A percentile compares a stretch with the other conserved stretches of the same genome.
These are phyloP conservation scores for Zosterops japonicus DNA, from an alignment of 2,113 vertebrate genomes.

Conservation along the genomic window DNA sequence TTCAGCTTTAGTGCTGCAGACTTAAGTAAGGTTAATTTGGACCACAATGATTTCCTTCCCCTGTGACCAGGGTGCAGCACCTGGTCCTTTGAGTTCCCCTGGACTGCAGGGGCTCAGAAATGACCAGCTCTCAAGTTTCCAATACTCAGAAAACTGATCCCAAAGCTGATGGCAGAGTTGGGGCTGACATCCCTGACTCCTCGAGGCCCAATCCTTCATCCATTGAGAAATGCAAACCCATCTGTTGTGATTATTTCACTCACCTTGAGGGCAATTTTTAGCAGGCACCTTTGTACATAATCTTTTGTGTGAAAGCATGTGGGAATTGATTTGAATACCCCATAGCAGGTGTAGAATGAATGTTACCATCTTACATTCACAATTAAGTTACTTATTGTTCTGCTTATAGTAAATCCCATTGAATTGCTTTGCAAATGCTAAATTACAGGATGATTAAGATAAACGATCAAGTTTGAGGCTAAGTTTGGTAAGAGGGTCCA, in stretches of 20 bases:
- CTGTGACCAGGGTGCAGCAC: background rate
- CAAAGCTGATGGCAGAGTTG: background rate
- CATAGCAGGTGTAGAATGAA: background rate
- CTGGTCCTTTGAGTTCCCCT: background rate
- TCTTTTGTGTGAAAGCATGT: background rate
- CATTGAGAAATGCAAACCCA: background rate
- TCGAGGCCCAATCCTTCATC: fast-evolving
- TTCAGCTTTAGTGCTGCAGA: background rate
- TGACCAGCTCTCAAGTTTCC: background rate
- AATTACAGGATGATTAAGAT: background rate
- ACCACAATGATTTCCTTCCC: background rate
- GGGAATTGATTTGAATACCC: background rate
- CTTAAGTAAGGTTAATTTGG: background rate
- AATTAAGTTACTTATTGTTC: background rate
- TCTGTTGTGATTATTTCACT: background rate
- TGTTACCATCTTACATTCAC: background rate
- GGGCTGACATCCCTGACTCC: background rate
- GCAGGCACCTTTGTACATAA: background rate
- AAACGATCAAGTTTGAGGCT: fast-evolving
- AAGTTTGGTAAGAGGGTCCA: background rate
- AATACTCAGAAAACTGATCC: background rate
- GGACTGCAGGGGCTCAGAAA: too few species aligned
- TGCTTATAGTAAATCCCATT: background rate
- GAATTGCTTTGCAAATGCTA: background rate
- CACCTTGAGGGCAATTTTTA: background rate